Evolutionary conservation across 2,113 vertebrate species (phyloP).

Genomic region (Butorides virescens): DNA sequence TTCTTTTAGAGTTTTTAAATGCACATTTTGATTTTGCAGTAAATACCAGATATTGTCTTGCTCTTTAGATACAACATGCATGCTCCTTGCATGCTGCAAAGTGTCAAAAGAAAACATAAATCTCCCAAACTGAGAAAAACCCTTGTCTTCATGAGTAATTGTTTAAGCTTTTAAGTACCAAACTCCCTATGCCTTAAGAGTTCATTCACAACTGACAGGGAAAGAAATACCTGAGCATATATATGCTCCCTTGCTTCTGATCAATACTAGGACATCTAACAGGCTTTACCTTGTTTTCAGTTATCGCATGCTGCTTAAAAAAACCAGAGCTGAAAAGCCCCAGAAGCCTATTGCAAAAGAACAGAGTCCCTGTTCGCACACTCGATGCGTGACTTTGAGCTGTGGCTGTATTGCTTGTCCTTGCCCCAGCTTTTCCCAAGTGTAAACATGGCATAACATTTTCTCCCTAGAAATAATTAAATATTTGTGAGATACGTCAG

Average conservation of each 20-base stretch:
- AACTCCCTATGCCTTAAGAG: background rate
- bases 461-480: background rate
- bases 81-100: background rate
- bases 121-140: background rate
- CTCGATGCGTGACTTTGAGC: rapidly evolving
- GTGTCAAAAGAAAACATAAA: background rate
- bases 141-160: background rate
- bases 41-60: background rate
- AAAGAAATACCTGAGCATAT: background rate
- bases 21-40: background rate
- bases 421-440: background rate
- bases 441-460: background rate
- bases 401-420: background rate
- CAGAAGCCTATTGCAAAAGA: background rate
- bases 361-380: too few species aligned
- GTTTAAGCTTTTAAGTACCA: background rate
- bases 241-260: background rate
- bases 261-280: background rate
- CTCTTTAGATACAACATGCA: background rate
- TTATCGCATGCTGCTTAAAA: background rate
- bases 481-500: background rate
- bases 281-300: background rate
- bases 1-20: background rate
- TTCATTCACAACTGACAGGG: background rate
- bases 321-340: background rate